Evolutionary conservation across 2,113 vertebrate species (phyloP).

Genomic region (Rynchops niger): DNA sequence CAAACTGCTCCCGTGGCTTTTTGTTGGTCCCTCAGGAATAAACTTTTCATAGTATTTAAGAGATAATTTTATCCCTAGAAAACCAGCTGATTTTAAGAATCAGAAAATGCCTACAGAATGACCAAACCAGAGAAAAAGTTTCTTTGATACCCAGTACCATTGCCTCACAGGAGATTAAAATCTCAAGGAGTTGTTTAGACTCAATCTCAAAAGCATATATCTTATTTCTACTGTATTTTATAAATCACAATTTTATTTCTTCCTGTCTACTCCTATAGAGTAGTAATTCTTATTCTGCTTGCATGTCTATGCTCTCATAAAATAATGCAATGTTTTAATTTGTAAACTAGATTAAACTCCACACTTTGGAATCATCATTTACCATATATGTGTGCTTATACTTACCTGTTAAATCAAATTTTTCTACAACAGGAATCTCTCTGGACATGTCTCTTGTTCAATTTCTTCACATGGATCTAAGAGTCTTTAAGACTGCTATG

Average conservation of each 20-base stretch:
- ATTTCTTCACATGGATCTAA: background rate
- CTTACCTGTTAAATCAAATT: background rate
- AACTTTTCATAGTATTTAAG: background rate
- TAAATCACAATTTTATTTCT: background rate
- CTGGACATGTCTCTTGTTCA: background rate
- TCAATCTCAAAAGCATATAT: background rate
- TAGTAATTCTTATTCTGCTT: background rate
- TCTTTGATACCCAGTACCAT: rapidly evolving
- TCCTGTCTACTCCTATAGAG: background rate
- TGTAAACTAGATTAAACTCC: background rate
- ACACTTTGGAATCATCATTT: background rate
- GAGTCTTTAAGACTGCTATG: background rate
- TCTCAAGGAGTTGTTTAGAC: background rate
- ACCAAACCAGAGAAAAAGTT: background rate
- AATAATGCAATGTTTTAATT: background rate
- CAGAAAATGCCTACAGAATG: background rate
- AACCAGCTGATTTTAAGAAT: background rate
- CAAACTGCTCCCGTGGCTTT: background rate
- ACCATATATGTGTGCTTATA: background rate
- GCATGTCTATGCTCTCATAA: background rate
- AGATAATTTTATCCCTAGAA: background rate
- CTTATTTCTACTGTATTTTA: background rate
- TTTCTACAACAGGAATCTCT: background rate
- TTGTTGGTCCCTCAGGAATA: background rate
- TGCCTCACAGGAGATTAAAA: background rate